A percentile compares a stretch with the other conserved stretches of the same genome.
phyloP scores from a whole-genome alignment of 1,140 invertebrate species.

The Stegodyphus dumicola region DNA sequence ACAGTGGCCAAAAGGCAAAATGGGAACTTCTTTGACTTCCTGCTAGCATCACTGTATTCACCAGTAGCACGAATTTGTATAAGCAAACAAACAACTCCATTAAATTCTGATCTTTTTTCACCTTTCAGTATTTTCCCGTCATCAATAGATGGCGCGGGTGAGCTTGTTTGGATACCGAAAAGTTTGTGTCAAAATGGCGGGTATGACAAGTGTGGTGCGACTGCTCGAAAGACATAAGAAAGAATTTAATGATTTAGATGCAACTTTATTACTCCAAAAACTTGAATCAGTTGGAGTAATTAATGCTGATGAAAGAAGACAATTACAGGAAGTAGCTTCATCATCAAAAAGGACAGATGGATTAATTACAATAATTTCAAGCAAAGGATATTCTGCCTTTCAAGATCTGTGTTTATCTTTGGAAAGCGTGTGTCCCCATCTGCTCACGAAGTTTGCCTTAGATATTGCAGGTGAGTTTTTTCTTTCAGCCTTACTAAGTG shows the following conservation, averaged over 20 bases:
- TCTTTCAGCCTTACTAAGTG: too few species aligned
- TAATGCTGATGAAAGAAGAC: not conserved
- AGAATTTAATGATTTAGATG: conserved; percentile 41
- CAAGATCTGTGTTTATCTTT: conserved; percentile 54
- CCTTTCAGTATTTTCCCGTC: too few species aligned
- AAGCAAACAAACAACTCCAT: too few species aligned
- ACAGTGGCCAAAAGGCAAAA: too few species aligned
- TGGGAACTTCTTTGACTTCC: too few species aligned
- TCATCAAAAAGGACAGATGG: conserved; percentile 9
- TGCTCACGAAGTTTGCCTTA: conserved; percentile 53
- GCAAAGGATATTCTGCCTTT: conserved; percentile 42
- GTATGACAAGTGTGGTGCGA: conserved; percentile 35
- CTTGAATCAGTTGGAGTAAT: conserved; percentile 37
- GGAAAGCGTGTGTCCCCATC: conserved; percentile 45
- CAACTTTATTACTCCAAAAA: conserved; percentile 24
- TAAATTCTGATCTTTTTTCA: too few species aligned
- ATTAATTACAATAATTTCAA: conserved; percentile 21
- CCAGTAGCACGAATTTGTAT: too few species aligned
- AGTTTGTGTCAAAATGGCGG: conserved; percentile 57
- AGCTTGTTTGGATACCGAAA: not conserved
- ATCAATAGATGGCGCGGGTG: not conserved
- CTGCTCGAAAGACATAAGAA: conserved; percentile 47
- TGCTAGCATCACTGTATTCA: too few species aligned
- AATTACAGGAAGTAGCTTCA: not conserved
- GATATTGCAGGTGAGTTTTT: conserved; percentile 48